These are phyloP conservation scores for Physocephala rufipes DNA, from an alignment of 2,888 invertebrate species.

Conservation along the genomic window DNA sequence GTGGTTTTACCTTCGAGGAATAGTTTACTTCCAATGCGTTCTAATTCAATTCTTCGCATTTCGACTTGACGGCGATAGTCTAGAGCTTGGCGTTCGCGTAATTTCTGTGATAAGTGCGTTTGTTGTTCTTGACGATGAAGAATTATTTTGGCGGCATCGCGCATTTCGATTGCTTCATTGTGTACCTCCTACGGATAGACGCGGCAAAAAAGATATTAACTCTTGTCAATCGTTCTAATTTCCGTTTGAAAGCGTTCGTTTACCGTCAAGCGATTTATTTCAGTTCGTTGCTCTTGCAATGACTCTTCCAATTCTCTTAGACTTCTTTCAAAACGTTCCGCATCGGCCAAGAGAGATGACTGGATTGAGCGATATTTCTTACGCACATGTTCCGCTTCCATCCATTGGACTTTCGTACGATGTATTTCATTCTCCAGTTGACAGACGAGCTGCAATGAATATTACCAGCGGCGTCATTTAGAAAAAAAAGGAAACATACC, in stretches of 20 bases:
- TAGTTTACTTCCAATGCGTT: slow-evolving; percentile 79
- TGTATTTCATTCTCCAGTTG: slow-evolving; percentile 84
- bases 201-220: not conserved
- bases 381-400: slow-evolving; percentile 81
- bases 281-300: slow-evolving; percentile 74
- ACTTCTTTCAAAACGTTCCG: slow-evolving; percentile 78
- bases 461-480: slow-evolving; percentile 31
- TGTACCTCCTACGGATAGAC: slow-evolving; percentile 70
- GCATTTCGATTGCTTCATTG: slow-evolving; percentile 77
- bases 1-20: slow-evolving; percentile 71
- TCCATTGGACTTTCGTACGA: slow-evolving; percentile 81
- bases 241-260: not conserved
- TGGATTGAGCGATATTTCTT: slow-evolving; percentile 80
- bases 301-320: slow-evolving; percentile 75
- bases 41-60: slow-evolving; percentile 76
- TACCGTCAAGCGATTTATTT: slow-evolving; percentile 80
- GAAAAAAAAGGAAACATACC: not conserved
- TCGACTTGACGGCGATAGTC: slow-evolving; percentile 77
- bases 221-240: slow-evolving; percentile 5
- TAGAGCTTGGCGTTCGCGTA: slow-evolving; percentile 72
- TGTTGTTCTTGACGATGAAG: slow-evolving; percentile 76
- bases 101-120: slow-evolving; percentile 74
- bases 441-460: slow-evolving; percentile 69
- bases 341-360: slow-evolving; percentile 75
- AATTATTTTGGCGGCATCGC: slow-evolving; percentile 74